Conservation (phyloP, 1,140 invertebrate genomes). For the Aphidius gifuensis region DNA sequence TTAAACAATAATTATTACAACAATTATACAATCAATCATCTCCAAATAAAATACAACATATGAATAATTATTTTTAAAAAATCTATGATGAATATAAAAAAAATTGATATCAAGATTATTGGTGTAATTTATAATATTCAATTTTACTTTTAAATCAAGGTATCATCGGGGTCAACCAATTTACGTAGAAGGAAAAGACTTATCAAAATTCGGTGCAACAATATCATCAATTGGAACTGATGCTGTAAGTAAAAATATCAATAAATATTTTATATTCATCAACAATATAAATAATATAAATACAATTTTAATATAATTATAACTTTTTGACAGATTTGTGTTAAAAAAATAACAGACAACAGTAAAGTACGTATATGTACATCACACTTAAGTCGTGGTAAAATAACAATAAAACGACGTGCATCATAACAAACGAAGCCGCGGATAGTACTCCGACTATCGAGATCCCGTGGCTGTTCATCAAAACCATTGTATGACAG, state of each 20-base stretch:
- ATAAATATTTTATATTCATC: conserved; percentile 11
- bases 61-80: neutral
- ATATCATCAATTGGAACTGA: conserved; percentile 87
- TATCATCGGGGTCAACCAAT: conserved; percentile 90
- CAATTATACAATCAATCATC: too few species aligned
- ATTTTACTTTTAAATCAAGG: conserved; percentile 47
- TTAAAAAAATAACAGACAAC: conserved; percentile 80
- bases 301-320: conserved; percentile 23
- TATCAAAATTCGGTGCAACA: conserved; percentile 76
- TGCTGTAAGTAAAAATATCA: conserved; percentile 63
- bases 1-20: too few species aligned
- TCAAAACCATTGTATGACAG: neutral
- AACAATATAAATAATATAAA: neutral
- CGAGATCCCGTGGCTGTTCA: conserved; percentile 19
- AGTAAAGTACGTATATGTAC: conserved; percentile 80
- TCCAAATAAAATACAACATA: neutral
- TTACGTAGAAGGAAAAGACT: conserved; percentile 84
- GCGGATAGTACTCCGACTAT: conserved; percentile 23
- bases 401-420: conserved; percentile 81
- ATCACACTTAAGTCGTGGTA: conserved; percentile 80
- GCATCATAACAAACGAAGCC: conserved; percentile 57
- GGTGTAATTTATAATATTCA: conserved; percentile 1
- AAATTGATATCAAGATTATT: conserved; percentile 15
- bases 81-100: conserved; percentile 12
- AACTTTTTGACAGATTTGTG: conserved; percentile 71